phyloP scores from a whole-genome alignment of 1,140 invertebrate genomes.

The Luehdorfia chinensis region DNA sequence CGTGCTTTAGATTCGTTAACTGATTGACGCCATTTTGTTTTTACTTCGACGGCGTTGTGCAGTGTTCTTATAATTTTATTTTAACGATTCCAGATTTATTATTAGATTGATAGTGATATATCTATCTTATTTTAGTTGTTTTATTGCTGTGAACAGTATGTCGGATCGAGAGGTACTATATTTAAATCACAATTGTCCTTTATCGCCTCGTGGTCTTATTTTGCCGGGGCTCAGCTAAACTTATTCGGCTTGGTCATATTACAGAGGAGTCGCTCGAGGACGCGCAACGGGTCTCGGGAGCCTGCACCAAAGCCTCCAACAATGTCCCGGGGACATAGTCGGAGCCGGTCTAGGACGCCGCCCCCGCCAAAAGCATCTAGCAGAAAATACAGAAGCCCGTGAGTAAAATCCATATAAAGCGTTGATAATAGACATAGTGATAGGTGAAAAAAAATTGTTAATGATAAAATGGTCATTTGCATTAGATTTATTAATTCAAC shows the following conservation, averaged over 20 bases:
- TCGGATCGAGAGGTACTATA: slow-evolving; percentile 75
- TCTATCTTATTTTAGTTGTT: slow-evolving; percentile 44
- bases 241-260: slow-evolving; percentile 35
- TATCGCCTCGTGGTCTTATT: slow-evolving; percentile 51
- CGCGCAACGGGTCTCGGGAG: slow-evolving; percentile 70
- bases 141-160: slow-evolving; percentile 49
- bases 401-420: slow-evolving; percentile 34
- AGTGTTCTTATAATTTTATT: slow-evolving; percentile 41
- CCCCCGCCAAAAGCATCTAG: slow-evolving; percentile 65
- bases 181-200: slow-evolving; percentile 37
- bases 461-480: too few relatives aligned
- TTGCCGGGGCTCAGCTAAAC: slow-evolving; percentile 37
- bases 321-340: slow-evolving; percentile 69
- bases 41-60: slow-evolving; percentile 41
- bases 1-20: slow-evolving; percentile 19
- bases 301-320: slow-evolving; percentile 52
- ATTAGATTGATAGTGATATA: slow-evolving; percentile 54
- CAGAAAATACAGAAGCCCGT: slow-evolving; percentile 69
- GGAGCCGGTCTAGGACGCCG: slow-evolving; percentile 70
- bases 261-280: slow-evolving; percentile 73
- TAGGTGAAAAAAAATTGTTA: too few relatives aligned
- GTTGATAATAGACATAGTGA: too few relatives aligned
- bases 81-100: slow-evolving; percentile 38
- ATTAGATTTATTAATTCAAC: too few relatives aligned
- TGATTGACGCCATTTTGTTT: slow-evolving; percentile 66